Percentiles rank a stretch among this genome's conserved stretches.
Conservation (phyloP, 2,888 invertebrate species). For the Lacanobia oleracea region DNA sequence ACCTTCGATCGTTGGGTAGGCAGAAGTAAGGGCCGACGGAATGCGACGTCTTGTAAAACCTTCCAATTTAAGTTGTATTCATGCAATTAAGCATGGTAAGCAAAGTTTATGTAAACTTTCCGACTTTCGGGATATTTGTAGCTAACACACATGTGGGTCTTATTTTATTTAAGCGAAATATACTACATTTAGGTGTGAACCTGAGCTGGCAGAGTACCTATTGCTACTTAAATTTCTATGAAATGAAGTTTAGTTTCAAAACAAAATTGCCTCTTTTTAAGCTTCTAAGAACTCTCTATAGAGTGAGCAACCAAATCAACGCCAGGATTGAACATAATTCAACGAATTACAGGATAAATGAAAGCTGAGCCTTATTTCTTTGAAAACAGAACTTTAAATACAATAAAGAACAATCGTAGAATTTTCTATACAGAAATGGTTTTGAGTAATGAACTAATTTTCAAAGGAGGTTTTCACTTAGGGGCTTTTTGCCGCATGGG, state of each 20-base stretch:
- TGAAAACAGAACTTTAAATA: slow-evolving; percentile 2
- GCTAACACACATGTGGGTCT: not conserved
- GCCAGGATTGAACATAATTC: slow-evolving; percentile 1
- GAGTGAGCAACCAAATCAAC: not conserved
- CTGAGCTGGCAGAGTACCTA: not conserved
- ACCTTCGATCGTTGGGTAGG: slow-evolving; percentile 33
- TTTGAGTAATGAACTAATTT: slow-evolving; percentile 14
- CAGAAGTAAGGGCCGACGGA: slow-evolving; percentile 40
- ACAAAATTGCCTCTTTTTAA: not conserved
- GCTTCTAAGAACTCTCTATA: not conserved
- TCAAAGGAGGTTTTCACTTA: slow-evolving; percentile 9
- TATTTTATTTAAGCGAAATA: not conserved
- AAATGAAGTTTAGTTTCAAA: not conserved
- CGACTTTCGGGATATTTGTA: not conserved
- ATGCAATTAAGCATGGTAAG: not conserved
- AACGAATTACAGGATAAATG: not conserved
- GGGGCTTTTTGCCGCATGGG: slow-evolving; percentile 29
- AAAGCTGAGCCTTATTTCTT: not conserved
- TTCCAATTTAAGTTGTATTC: slow-evolving; percentile 36
- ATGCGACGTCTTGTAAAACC: slow-evolving; percentile 19
- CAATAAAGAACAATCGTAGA: not conserved
- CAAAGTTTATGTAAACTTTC: not conserved
- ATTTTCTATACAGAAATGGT: not conserved
- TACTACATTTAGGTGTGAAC: not conserved
- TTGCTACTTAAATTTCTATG: not conserved